Evolutionary conservation across 1,140 invertebrate genomes (phyloP).

Genomic region (Drosophila truncata): DNA sequence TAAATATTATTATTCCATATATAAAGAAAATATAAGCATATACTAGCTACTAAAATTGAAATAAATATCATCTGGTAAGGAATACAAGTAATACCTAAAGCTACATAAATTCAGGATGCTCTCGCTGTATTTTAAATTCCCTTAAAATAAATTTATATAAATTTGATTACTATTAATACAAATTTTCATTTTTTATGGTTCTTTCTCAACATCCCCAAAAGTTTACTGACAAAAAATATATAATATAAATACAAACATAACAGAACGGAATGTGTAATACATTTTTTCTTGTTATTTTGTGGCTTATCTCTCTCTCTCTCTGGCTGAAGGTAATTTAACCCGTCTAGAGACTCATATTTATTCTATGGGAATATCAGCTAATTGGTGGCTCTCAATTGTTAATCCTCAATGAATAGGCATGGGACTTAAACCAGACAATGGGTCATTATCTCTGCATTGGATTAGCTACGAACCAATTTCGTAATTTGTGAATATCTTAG

Average conservation of each 20-base stretch:
- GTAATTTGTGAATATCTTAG: conserved; percentile 8
- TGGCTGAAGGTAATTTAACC: conserved; percentile 8
- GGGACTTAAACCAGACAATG: conserved; percentile 30
- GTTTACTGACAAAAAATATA: neutral
- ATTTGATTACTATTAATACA: neutral
- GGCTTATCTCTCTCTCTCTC: conserved; percentile 4
- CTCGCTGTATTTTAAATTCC: neutral
- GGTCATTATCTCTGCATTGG: conserved; percentile 12
- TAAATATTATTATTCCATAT: too few relatives aligned
- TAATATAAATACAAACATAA: neutral
- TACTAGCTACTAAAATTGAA: too few relatives aligned
- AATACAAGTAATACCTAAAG: neutral
- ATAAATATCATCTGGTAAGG: neutral
- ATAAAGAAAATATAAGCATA: too few relatives aligned
- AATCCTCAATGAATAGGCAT: conserved; percentile 34
- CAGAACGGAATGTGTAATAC: neutral
- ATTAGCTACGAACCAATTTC: conserved; percentile 16
- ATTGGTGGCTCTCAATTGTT: conserved; percentile 36
- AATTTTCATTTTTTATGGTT: neutral
- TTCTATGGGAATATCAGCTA: conserved; percentile 33
- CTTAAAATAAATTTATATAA: neutral
- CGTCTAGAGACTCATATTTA: conserved; percentile 27
- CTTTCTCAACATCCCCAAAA: neutral
- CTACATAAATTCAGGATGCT: neutral
- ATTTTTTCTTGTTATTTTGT: conserved; percentile 2